Base-by-base conservation (phyloP, 2,113 vertebrate species). In the Leucoraja erinaceus region DNA sequence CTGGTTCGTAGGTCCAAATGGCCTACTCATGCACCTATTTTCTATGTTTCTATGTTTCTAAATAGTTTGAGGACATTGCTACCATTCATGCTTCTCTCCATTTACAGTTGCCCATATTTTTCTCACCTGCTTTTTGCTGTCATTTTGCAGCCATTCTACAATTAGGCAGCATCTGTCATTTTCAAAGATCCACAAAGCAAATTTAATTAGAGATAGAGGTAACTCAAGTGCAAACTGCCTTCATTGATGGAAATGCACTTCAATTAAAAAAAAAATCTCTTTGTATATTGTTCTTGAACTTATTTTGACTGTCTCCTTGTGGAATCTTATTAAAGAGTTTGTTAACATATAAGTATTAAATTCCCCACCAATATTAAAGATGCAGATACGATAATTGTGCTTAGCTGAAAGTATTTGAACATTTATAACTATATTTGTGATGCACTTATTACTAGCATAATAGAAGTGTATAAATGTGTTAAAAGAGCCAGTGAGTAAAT, bases 281-380 rank as follows among this genome's bases (percentile, higher is more conserved):
- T 59, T 86, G 83, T 56, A 63, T 86, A 86, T 31, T 86, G 28
- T 84, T 84, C 47, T 28, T 59, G 54, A 84, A 84, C 2, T 28
- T 59, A 84, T 83, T 83, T 83, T 83, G 81, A 84, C 81, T 84
- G 28, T 4, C 54, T 59, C 54, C 81, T 59, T 84, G 81, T 59
- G 54, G 81, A 20, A 59, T 84, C 79, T 28, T 56, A 28, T 11
- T 12, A 83, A 56, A 83, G 8, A 56, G 70, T 10, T 3, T 11
- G 47, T 54, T 7, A 83, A 59, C 54, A 83, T 83, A 28, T 83
- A 59, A 83, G 47, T 56, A 83, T 28, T 84, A 84, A 84, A 84
- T 84, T 84, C 47, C 28, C 54, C 78, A 59, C n/a, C 28, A 5
- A n/a, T 56, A 83, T 83, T 83, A 83, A 28, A 22, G 56, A 84